These are phyloP conservation scores for Drosophila albomicans DNA, from an alignment of 1,140 invertebrate genomes.

Conservation along the genomic window DNA sequence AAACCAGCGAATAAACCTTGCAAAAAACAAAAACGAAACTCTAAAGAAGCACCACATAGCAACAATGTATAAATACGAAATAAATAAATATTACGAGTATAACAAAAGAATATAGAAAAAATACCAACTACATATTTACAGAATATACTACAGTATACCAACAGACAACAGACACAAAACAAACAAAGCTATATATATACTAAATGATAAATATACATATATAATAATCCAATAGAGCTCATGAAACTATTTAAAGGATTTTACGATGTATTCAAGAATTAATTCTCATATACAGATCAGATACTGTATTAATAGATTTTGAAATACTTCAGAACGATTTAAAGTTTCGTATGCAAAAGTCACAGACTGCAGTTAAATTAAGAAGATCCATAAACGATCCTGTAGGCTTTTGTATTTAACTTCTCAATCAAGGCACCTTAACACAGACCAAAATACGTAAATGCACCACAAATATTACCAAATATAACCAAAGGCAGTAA, in stretches of 20 bases:
- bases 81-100: constrained; percentile 16
- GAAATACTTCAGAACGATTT: neutral
- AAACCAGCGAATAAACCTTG: constrained; percentile 29
- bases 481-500: constrained; percentile 13
- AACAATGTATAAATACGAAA: constrained; percentile 25
- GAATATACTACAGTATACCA: constrained; percentile 45
- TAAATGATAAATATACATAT: constrained; percentile 22
- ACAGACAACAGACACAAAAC: constrained; percentile 20
- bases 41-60: constrained; percentile 18
- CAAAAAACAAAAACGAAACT: neutral
- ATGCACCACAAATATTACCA: constrained; percentile 45
- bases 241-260: constrained; percentile 7
- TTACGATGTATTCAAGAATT: neutral
- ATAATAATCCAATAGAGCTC: constrained; percentile 12
- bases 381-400: neutral
- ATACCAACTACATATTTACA: constrained; percentile 37
- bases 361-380: neutral
- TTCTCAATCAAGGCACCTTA: constrained; percentile 44
- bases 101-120: neutral
- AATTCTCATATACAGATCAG: neutral
- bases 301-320: neutral
- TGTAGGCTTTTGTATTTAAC: constrained; percentile 27
- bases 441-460: constrained; percentile 59
- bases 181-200: constrained; percentile 22
- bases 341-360: constrained; percentile 1